These are phyloP conservation scores for Chionomys nivalis DNA, from an alignment of 2,113 vertebrate species.

Conservation along the genomic window DNA sequence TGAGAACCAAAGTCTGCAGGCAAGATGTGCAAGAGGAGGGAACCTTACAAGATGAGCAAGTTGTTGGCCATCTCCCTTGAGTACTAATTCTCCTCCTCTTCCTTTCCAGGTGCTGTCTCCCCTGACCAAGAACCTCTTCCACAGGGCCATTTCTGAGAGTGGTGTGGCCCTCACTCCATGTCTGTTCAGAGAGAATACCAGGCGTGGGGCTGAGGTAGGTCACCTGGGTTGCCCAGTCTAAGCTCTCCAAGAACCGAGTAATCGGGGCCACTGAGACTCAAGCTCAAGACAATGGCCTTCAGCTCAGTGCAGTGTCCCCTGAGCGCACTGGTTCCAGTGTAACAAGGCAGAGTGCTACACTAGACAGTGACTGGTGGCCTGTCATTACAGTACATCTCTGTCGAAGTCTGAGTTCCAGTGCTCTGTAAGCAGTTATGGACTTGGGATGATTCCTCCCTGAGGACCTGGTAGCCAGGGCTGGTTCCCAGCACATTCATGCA, in stretches of 20 bases:
- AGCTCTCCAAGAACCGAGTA: not conserved
- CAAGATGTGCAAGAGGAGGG: not conserved
- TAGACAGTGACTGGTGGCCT: fast-evolving
- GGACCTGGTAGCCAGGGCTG: not conserved
- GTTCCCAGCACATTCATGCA: not conserved
- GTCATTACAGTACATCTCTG: not conserved
- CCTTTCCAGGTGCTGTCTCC: constrained; percentile 86
- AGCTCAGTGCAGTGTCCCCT: fast-evolving
- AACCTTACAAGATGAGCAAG: not conserved
- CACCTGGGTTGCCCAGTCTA: not conserved
- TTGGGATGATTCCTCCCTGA: not conserved
- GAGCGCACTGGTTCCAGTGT: not conserved
- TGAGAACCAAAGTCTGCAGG: not conserved
- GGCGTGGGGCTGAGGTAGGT: constrained; percentile 54
- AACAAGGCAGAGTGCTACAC: not conserved
- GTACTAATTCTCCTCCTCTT: not conserved
- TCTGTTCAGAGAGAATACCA: not conserved
- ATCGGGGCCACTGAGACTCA: not conserved
- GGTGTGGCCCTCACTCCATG: constrained; percentile 70
- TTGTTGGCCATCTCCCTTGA: fast-evolving
- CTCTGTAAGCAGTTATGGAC: no score
- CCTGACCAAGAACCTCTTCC: constrained; percentile 88
- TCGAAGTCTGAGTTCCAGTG: not conserved
- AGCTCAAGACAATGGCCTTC: fast-evolving
- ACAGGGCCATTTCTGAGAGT: constrained; percentile 88